Percentiles rank a stretch among this genome's conserved stretches.
Evolutionary conservation across 2,888 invertebrate species (phyloP).

Genomic region (Apamea monoglypha): DNA sequence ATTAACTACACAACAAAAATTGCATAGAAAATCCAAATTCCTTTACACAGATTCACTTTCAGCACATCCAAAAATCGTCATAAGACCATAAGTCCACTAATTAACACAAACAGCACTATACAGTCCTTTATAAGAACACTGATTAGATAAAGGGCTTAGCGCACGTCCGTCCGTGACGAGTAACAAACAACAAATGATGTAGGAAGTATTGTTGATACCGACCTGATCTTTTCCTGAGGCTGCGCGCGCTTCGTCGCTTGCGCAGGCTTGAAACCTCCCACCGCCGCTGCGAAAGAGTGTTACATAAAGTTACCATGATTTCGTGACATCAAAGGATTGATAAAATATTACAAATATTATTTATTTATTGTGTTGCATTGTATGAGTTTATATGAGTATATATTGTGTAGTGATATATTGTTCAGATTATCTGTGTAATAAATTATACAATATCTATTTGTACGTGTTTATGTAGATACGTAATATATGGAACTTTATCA

Average conservation of each 20-base stretch:
- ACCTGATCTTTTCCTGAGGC: conserved; percentile 88
- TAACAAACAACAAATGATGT: conserved; percentile 80
- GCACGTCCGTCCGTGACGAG: conserved; percentile 76
- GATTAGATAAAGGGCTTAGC: conserved; percentile 63
- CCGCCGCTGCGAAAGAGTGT: conserved; percentile 84
- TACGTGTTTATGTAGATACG: background rate
- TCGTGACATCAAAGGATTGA: conserved; percentile 58
- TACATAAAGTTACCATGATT: conserved; percentile 83
- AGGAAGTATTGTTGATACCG: conserved; percentile 78
- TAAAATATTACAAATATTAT: conserved; percentile 39
- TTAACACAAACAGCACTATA: conserved; percentile 61
- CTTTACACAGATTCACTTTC: conserved; percentile 66
- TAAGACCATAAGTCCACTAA: conserved; percentile 61
- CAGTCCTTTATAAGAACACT: conserved; percentile 54
- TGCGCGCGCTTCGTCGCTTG: conserved; percentile 80
- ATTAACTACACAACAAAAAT: background rate
- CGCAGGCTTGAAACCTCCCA: conserved; percentile 85
- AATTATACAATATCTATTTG: background rate
- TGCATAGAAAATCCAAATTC: conserved; percentile 14
- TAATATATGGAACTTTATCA: background rate
- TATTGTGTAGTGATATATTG: background rate
- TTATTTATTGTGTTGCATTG: conserved; percentile 20
- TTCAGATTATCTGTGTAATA: conserved; percentile 1
- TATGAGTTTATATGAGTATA: background rate
- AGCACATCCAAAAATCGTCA: conserved; percentile 64